Evolutionary conservation across 2,888 invertebrate species (phyloP).

Genomic region (Philaethria dido): DNA sequence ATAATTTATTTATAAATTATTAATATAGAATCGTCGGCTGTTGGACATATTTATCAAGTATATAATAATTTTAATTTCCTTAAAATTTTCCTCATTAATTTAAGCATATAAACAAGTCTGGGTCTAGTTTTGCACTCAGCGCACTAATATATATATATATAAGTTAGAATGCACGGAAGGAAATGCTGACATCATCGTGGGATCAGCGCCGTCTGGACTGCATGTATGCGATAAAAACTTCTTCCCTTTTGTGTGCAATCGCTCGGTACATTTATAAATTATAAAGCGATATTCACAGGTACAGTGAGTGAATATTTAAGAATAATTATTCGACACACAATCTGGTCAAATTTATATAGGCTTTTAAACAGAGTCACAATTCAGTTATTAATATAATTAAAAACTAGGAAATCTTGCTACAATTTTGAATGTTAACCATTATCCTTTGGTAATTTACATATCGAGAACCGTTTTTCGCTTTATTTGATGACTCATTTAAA

Average conservation of each 20-base stretch:
- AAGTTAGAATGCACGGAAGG: conserved; percentile 59
- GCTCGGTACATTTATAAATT: background rate
- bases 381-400: background rate
- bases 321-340: background rate
- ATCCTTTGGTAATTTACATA: conserved; percentile 2
- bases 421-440: background rate
- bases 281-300: background rate
- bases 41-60: conserved; percentile 15
- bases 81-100: conserved; percentile 22
- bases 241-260: conserved; percentile 15
- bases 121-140: background rate
- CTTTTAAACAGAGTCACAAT: background rate
- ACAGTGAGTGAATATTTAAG: background rate
- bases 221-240: conserved; percentile 15
- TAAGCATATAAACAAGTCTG: background rate
- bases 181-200: conserved; percentile 67
- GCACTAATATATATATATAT: conserved; percentile 37
- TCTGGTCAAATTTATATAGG: background rate
- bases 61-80: conserved; percentile 23
- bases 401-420: background rate
- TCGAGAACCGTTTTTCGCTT: background rate
- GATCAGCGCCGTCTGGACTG: conserved; percentile 58
- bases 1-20: too few relatives aligned
- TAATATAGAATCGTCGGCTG: background rate
- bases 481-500: conserved; percentile 18